phyloP scores from a whole-genome alignment of 2,888 invertebrate genomes.

The Allolobophora icterica region DNA sequence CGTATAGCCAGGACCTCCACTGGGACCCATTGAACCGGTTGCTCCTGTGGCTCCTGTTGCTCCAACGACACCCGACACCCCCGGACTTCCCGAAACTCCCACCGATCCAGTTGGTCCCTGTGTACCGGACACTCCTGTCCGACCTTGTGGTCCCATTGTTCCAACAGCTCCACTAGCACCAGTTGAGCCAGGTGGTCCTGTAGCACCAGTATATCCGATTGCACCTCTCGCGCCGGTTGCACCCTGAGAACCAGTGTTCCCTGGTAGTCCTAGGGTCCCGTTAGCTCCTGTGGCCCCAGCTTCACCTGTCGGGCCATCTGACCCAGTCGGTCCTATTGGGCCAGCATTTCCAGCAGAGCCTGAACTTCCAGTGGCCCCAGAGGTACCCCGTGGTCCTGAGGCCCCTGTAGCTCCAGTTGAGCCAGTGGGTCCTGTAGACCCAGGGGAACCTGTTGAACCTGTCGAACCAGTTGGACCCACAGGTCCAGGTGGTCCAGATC shows the following conservation, averaged over 20 bases:
- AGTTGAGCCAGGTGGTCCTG: slow-evolving; percentile 25
- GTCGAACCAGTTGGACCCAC: slow-evolving; percentile 35
- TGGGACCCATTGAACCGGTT: neutral
- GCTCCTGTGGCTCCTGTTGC: slow-evolving; percentile 30
- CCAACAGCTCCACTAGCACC: slow-evolving; percentile 35
- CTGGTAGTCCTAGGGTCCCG: slow-evolving; percentile 34
- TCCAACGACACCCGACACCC: neutral
- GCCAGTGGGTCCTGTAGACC: slow-evolving; percentile 38
- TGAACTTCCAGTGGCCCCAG: slow-evolving; percentile 30
- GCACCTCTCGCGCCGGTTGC: slow-evolving; percentile 36
- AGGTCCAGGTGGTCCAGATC: slow-evolving; percentile 29
- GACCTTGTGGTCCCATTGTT: slow-evolving; percentile 35
- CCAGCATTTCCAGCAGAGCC: slow-evolving; percentile 32
- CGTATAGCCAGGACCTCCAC: slow-evolving; percentile 9
- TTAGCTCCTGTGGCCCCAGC: slow-evolving; percentile 33
- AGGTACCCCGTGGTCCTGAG: neutral
- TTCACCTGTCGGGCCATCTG: slow-evolving; percentile 38
- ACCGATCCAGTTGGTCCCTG: slow-evolving; percentile 37
- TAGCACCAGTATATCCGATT: slow-evolving; percentile 35
- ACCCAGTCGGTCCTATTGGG: slow-evolving; percentile 34
- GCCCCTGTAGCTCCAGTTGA: slow-evolving; percentile 34
- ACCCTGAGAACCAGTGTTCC: slow-evolving; percentile 34
- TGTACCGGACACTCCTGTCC: slow-evolving; percentile 35
- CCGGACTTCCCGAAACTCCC: slow-evolving; percentile 32
- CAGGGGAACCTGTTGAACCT: slow-evolving; percentile 33